Evolutionary conservation across 37 sponge, comb jelly and placozoan genomes (phyloP).

Genomic region (Agelas oroides): DNA sequence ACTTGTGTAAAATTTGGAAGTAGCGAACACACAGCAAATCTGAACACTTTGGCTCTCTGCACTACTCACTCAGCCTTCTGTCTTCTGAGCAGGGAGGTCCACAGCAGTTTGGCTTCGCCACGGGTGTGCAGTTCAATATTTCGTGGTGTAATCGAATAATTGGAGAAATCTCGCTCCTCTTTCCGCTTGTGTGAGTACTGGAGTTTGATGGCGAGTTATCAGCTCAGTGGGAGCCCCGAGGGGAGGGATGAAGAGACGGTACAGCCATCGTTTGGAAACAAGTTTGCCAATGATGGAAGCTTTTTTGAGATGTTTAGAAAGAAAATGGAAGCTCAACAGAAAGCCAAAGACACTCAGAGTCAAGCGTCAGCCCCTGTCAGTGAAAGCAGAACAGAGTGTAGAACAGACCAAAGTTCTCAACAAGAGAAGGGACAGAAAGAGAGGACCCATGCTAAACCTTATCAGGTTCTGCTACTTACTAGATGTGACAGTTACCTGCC

Average conservation of each 20-base stretch:
- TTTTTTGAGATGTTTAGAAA: constrained; percentile 86
- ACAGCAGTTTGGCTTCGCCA: too few relatives aligned
- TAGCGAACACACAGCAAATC: too few relatives aligned
- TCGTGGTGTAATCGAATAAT: too few relatives aligned
- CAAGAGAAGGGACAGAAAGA: background rate
- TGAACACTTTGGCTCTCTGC: too few relatives aligned
- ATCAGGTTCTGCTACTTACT: constrained; percentile 15
- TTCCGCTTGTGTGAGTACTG: too few relatives aligned
- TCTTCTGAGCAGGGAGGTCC: too few relatives aligned
- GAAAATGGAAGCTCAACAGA: constrained; percentile 64
- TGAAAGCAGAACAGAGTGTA: background rate
- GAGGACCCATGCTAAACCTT: background rate
- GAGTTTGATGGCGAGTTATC: too few relatives aligned
- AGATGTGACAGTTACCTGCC: too few relatives aligned
- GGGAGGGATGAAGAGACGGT: constrained; percentile 16
- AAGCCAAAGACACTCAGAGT: background rate
- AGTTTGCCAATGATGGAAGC: constrained; percentile 89
- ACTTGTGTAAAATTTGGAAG: too few relatives aligned
- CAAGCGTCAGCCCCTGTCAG: background rate
- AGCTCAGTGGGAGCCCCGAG: background rate
- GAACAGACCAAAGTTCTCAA: constrained; percentile 12
- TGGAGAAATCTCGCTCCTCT: too few relatives aligned
- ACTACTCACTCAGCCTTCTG: too few relatives aligned
- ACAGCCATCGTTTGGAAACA: constrained; percentile 35
- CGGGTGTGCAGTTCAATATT: too few relatives aligned